phyloP scores from a whole-genome alignment of 1,140 invertebrate species.

The Rhynchophorus ferrugineus region DNA sequence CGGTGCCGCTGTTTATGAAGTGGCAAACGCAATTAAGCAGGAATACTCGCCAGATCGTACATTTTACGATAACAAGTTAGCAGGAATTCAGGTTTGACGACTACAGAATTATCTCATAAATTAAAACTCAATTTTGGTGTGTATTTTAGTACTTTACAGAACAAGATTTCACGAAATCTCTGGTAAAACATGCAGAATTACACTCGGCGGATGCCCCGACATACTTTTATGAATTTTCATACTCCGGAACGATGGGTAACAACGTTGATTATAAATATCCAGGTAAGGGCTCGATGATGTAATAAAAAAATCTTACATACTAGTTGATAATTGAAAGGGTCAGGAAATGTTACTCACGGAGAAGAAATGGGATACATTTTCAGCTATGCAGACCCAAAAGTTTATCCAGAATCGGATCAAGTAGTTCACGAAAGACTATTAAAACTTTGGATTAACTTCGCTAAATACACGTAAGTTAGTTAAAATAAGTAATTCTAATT shows the following conservation, averaged over 20 bases:
- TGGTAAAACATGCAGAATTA: slow-evolving; percentile 18
- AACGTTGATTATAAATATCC: slow-evolving; percentile 7
- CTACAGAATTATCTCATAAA: too few relatives aligned
- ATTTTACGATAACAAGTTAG: slow-evolving; percentile 12
- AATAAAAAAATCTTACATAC: not conserved
- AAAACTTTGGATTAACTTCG: slow-evolving; percentile 56
- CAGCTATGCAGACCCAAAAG: not conserved
- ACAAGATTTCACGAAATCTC: slow-evolving; percentile 10
- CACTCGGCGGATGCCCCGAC: slow-evolving; percentile 22
- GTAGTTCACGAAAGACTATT: slow-evolving; percentile 41
- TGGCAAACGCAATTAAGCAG: slow-evolving; percentile 13
- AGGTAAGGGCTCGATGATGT: slow-evolving; percentile 1
- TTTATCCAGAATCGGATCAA: slow-evolving; percentile 8
- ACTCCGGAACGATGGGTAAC: slow-evolving; percentile 14
- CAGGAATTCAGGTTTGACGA: slow-evolving; percentile 7
- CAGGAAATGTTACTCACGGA: slow-evolving; percentile 12
- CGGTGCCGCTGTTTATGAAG: not conserved
- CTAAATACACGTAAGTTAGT: slow-evolving; percentile 51
- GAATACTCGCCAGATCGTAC: slow-evolving; percentile 15
- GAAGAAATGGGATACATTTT: slow-evolving; percentile 18
- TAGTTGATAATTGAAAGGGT: not conserved
- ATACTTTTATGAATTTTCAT: slow-evolving; percentile 31
- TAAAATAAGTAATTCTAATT: not conserved
- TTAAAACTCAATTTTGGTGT: not conserved
- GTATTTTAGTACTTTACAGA: slow-evolving; percentile 17